Conservation (phyloP, 2,113 vertebrate genomes). For the Arizona elegans region DNA sequence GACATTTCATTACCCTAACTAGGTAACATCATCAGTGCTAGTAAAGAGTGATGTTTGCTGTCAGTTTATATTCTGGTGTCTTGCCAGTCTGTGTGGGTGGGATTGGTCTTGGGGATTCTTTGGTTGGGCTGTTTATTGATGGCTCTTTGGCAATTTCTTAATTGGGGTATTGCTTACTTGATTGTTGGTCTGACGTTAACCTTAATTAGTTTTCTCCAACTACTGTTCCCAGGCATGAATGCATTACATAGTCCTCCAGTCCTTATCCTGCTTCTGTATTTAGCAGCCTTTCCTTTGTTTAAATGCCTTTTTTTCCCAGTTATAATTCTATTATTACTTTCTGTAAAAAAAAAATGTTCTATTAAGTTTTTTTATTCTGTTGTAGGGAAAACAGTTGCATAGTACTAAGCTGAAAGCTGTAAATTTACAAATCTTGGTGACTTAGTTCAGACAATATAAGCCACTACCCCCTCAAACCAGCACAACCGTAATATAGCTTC, state of each 20-base stretch:
- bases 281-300: rapidly evolving
- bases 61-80: too few species aligned
- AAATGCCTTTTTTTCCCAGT: background rate
- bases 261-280: rapidly evolving
- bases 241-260: background rate
- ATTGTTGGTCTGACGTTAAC: too few species aligned
- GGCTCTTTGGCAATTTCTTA: too few species aligned
- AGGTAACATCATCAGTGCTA: too few species aligned
- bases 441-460: background rate
- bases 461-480: background rate
- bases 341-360: too few species aligned
- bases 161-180: too few species aligned
- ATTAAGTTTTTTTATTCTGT: background rate
- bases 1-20: too few species aligned
- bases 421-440: background rate
- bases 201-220: background rate
- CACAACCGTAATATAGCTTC: background rate
- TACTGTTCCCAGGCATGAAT: background rate
- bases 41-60: too few species aligned
- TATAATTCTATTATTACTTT: background rate
- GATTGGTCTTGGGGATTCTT: too few species aligned
- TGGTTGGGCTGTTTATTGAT: too few species aligned
- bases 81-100: too few species aligned
- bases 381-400: background rate
- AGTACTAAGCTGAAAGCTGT: background rate